Base-by-base conservation (phyloP, 37 sponge, comb jelly and placozoan genomes). In the Axinella damicornis region DNA sequence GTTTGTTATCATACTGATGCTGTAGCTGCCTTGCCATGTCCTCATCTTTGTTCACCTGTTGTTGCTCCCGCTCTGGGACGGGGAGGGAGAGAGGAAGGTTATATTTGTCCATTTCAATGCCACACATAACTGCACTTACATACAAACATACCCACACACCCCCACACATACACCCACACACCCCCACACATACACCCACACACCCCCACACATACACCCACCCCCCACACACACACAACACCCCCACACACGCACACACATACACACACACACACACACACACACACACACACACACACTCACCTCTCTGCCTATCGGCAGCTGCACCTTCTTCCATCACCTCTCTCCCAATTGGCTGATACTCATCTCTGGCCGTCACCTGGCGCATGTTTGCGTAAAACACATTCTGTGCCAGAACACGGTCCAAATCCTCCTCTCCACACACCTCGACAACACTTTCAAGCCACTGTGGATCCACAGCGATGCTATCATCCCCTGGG, bases 401-500 rank as follows among this genome's bases (percentile, higher is more conserved):
- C 27, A 87, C 14, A 52, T 35, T 79, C 66, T 87, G 80, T 21
- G 81, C 87, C n/a, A 87, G 59, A 14, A 87, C 34, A 59, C 35
- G 19, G 37, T 87, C 87, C 20, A 73, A 1, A 25, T 80, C 56
- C 5, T 65, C 63, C 28, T 69, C 79, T 25, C 61, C 87, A 37
- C 70, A 62, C n/a, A 41, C 74, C 0, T 79, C 39, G n/a, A 63
- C 57, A 34, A 80, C 81, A 40, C 60, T 34, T 33, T 58, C 65
- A 35, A 87, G 31, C 87, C 87, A 87, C 27, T 71, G 39, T 17
- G 71, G 73, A 55, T 87, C 87, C 18, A 80, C 63, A 21, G 41
- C 67, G 19, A 80, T 9, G 32, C 20, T 60, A 4, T 76, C 58
- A 14, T 74, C 74, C 14, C 6, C n/a, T 46, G 46, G 46, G 9